These are phyloP conservation scores for Salvelinus fontinalis DNA, from an alignment of 2,113 vertebrate genomes.

Conservation along the genomic window DNA sequence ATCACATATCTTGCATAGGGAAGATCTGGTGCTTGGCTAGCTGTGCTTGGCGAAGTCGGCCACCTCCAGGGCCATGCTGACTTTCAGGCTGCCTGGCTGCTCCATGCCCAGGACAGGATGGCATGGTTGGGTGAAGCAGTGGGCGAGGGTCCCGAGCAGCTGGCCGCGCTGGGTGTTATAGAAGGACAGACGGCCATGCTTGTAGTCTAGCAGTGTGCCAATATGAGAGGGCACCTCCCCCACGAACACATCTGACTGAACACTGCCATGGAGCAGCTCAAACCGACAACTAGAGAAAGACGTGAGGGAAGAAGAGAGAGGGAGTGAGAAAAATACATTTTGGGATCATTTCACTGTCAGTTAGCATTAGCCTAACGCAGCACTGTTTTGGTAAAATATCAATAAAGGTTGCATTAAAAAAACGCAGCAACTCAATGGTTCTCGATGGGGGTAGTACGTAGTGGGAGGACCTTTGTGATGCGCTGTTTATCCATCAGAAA, in stretches of 20 bases:
- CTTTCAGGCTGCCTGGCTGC: constrained; percentile 80
- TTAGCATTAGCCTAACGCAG: too few relatives aligned
- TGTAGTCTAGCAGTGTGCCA: constrained; percentile 87
- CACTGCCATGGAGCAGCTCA: constrained; percentile 81
- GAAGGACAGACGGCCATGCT: constrained; percentile 80
- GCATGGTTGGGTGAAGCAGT: constrained; percentile 77
- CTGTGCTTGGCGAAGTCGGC: constrained; percentile 84
- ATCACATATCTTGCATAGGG: not conserved
- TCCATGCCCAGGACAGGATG: constrained; percentile 87
- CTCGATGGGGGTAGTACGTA: too few relatives aligned
- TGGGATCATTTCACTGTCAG: too few relatives aligned
- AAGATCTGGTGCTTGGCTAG: constrained; percentile 63
- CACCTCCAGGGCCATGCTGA: constrained; percentile 80
- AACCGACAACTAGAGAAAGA: constrained; percentile 76
- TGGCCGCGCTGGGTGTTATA: constrained; percentile 86
- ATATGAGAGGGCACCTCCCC: constrained; percentile 76
- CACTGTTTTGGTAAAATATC: too few relatives aligned
- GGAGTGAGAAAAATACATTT: not conserved
- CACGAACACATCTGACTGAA: constrained; percentile 78
- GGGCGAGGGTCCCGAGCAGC: constrained; percentile 79
- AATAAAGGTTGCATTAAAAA: too few relatives aligned
- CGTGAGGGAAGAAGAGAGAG: constrained; percentile 5
- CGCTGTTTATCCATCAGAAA: too few relatives aligned
- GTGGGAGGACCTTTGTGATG: too few relatives aligned
- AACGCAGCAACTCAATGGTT: too few relatives aligned